Conservation (phyloP, 2,888 invertebrate species). For the Agriopis leucophaearia region DNA sequence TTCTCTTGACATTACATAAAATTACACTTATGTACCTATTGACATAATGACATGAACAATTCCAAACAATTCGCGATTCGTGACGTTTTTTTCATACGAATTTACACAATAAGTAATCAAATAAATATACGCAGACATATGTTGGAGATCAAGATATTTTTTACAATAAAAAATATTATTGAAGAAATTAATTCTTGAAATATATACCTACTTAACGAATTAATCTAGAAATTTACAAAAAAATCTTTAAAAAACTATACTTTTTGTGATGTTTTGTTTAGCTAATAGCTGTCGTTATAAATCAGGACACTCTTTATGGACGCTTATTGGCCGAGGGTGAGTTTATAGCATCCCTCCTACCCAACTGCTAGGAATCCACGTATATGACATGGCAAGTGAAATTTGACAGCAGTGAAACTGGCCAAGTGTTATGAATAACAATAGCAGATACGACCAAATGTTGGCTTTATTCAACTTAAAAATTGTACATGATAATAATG, state of each 20-base stretch:
- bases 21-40: neutral
- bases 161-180: no score
- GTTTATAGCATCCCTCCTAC: neutral
- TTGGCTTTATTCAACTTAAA: no score
- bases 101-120: neutral
- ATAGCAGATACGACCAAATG: no score
- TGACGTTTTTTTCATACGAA: neutral
- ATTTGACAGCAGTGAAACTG: no score
- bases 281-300: neutral
- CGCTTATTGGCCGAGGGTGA: neutral
- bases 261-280: constrained; percentile 11
- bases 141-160: no score
- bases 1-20: neutral
- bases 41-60: neutral
- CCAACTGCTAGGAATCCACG: no score
- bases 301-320: neutral
- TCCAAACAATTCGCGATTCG: neutral
- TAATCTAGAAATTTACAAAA: neutral
- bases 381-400: no score
- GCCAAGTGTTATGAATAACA: no score
- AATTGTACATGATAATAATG: no score
- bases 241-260: neutral
- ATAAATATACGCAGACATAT: neutral
- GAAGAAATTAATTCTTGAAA: no score
- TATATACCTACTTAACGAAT: neutral